A percentile compares a stretch with the other conserved stretches of the same genome.
phyloP scores from a whole-genome alignment of 2,797 vertebrate genomes.

The Rhodeus uyekii region DNA sequence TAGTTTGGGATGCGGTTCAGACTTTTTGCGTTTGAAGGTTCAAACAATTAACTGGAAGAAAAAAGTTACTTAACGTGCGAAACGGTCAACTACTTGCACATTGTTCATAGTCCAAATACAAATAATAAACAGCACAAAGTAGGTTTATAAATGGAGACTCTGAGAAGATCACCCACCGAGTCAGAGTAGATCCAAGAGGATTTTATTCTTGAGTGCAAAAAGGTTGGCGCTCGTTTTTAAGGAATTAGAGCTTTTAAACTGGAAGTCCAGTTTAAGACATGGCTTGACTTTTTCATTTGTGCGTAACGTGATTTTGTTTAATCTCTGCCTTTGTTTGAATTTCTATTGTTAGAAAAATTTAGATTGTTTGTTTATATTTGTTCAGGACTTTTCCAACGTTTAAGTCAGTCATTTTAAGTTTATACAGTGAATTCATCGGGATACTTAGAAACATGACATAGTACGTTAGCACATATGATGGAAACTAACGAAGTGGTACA shows the following conservation, averaged over 20 bases:
- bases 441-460: not conserved
- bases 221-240: not conserved
- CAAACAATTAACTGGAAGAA: not conserved
- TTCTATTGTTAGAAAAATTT: not conserved
- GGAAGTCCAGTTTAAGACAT: slow-evolving; percentile 4
- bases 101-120: not conserved
- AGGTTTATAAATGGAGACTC: slow-evolving; percentile 7
- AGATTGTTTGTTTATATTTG: slow-evolving; percentile 1
- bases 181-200: slow-evolving; percentile 1
- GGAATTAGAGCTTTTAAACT: not conserved
- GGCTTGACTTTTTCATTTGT: slow-evolving; percentile 5
- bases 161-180: slow-evolving; percentile 21
- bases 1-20: slow-evolving; percentile 10
- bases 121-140: not conserved
- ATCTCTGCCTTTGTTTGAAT: not conserved
- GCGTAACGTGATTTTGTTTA: not conserved
- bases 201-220: slow-evolving; percentile 20
- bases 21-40: not conserved
- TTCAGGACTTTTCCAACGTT: not conserved
- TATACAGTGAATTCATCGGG: not conserved
- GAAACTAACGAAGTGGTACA: not conserved
- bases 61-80: slow-evolving; percentile 24
- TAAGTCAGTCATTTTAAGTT: slow-evolving; percentile 4
- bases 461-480: not conserved
- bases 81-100: slow-evolving; percentile 26